Base-by-base conservation (phyloP, 2,888 invertebrate genomes). In the Malacosoma neustria region DNA sequence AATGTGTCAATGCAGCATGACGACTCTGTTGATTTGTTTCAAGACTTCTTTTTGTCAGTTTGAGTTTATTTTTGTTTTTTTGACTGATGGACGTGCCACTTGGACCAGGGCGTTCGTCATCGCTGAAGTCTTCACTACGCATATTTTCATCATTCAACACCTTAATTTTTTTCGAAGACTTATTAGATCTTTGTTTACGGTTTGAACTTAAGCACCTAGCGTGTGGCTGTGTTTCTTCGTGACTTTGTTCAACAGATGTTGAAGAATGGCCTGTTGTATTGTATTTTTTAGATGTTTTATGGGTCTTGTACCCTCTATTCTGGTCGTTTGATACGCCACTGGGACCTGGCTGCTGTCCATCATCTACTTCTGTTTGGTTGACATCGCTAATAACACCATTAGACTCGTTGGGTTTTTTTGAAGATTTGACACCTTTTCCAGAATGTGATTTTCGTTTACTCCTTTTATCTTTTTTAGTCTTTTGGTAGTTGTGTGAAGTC, bases 351-450 rank as follows among this genome's bases (percentile, higher is more conserved):
- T 39, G 42, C n/a, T 45, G 43, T 9, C 3, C 22, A 7, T 22
- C 22, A 22, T 22, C 9, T 9, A 4, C 22, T 22, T 7, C 6
- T 22, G 22, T 22, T 7, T 2, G 22, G 22, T 9, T 22, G 22
- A 22, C 2, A 2, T 22, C 22, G 6, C 5, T 3, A 22, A 5
- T 22, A 7, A 5, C 22, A 9, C 9, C 22, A 22, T 22, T 22
- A 7, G 22, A 22, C 5, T 22, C 22, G 9, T 6, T 22, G 9
- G 22, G 9, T 9, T 22, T 22, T 4, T 22, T 70, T 5, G 77
- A 72, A 2, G 68, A 65, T 43, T 79, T 77, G 0, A 74, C 76
- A 1, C 73, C 76, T 37, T 68, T 72, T 0, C 75, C 73, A 7
- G 64, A 62, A 39, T 53, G 54, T 1, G 75, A 68, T 48, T 79